Percentiles rank a stretch among this genome's conserved stretches.
phyloP scores from a whole-genome alignment of 2,888 invertebrate species.

The Hirtodrosophila trivittata region DNA sequence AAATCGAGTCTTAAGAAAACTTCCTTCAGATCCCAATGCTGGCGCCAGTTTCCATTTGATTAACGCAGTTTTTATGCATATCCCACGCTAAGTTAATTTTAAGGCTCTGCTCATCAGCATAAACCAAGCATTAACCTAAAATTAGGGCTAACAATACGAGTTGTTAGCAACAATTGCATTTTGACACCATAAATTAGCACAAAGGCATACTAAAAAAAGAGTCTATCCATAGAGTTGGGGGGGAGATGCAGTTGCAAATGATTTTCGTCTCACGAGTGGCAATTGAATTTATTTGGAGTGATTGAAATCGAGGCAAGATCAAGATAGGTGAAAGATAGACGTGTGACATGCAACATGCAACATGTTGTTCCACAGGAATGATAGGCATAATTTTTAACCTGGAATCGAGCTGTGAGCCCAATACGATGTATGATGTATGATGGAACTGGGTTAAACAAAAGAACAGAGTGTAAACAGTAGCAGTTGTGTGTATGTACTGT shows the following conservation, averaged over 20 bases:
- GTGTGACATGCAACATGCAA: constrained; percentile 51
- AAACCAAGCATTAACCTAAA: constrained; percentile 48
- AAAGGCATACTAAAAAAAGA: neutral
- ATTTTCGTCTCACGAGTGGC: constrained; percentile 18
- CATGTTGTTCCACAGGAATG: constrained; percentile 25
- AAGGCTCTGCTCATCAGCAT: constrained; percentile 40
- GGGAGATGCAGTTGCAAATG: neutral
- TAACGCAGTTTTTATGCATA: neutral
- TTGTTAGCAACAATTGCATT: constrained; percentile 7
- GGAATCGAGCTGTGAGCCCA: neutral
- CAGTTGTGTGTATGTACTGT: constrained; percentile 23
- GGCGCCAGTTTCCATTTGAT: no score
- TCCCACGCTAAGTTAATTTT: no score
- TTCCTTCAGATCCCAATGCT: no score
- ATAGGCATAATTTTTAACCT: neutral
- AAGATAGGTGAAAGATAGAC: constrained; percentile 51
- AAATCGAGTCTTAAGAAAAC: no score
- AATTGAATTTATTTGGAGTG: constrained; percentile 43
- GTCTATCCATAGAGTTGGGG: no score
- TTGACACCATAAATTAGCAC: constrained; percentile 2
- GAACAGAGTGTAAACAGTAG: constrained; percentile 24
- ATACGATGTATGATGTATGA: constrained; percentile 9
- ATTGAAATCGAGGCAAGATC: constrained; percentile 64
- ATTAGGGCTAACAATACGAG: constrained; percentile 14
- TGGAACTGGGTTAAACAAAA: constrained; percentile 34